Conservation (phyloP, 1,140 invertebrate genomes). For the Drosophila fuyamai region DNA sequence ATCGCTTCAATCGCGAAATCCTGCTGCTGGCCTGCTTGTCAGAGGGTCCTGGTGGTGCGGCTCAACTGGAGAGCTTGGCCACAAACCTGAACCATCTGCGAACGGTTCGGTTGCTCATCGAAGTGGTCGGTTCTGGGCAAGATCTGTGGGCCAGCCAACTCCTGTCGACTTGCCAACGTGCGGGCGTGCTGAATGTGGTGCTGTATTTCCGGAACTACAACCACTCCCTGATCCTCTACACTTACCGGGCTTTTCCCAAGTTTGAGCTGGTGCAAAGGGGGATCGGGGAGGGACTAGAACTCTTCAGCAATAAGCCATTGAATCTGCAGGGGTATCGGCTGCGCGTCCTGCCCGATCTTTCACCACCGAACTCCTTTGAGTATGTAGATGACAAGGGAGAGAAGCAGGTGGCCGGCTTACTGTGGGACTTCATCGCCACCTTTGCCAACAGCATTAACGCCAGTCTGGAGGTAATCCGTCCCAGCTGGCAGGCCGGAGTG, state of each 20-base stretch:
- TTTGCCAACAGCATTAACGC: constrained; percentile 19
- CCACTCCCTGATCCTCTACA: constrained; percentile 17
- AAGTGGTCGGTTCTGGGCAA: constrained; percentile 6
- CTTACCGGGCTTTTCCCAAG: constrained; percentile 36
- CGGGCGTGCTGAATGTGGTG: constrained; percentile 40
- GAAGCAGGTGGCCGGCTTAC: constrained; percentile 30
- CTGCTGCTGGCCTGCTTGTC: constrained; percentile 52
- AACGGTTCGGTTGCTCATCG: constrained; percentile 37
- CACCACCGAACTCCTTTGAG: constrained; percentile 47
- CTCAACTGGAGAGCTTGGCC: constrained; percentile 12
- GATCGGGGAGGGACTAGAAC: accelerated
- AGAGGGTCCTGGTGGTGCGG: neutral
- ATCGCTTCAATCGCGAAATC: constrained; percentile 15
- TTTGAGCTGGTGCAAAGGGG: constrained; percentile 16
- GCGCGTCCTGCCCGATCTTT: constrained; percentile 24
- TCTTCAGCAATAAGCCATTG: constrained; percentile 30
- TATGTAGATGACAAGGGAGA: constrained; percentile 20
- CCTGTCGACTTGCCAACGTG: constrained; percentile 7
- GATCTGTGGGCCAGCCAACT: constrained; percentile 3
- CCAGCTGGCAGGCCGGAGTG: neutral
- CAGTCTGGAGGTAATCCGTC: constrained; percentile 7
- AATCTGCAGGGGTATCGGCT: constrained; percentile 30
- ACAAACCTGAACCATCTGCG: constrained; percentile 11
- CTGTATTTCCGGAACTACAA: constrained; percentile 31
- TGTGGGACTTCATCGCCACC: constrained; percentile 36